Conservation (phyloP, 2,797 vertebrate species). For the Xerus rutilus region DNA sequence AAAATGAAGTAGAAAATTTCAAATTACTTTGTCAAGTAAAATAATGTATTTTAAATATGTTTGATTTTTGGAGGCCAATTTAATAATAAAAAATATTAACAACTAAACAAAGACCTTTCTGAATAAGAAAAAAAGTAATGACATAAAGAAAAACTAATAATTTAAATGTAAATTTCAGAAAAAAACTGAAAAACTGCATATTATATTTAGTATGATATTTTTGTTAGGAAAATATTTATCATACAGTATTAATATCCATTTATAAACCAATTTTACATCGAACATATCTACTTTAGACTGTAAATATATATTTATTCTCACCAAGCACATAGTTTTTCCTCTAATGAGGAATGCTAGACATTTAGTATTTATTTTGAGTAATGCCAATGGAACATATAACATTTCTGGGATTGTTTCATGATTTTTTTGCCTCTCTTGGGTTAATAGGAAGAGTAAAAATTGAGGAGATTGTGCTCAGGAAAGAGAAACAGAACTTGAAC, state of each 20-base stretch:
- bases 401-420: conserved; percentile 16
- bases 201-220: not conserved
- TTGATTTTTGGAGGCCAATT: not conserved
- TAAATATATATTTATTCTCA: conserved; percentile 9
- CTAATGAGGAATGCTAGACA: not conserved
- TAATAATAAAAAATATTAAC: not conserved
- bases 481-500: not conserved
- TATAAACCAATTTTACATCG: not conserved
- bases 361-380: conserved; percentile 49
- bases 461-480: not conserved
- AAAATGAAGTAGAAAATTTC: not conserved
- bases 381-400: not conserved
- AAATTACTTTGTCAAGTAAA: conserved; percentile 16
- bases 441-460: not conserved
- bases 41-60: not conserved
- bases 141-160: not conserved
- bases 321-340: not conserved
- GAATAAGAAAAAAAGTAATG: not conserved
- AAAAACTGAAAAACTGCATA: not conserved
- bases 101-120: not conserved
- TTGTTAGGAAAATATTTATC: not conserved
- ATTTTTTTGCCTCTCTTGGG: not conserved
- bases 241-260: not conserved
- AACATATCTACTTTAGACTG: not conserved
- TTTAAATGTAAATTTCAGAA: conserved; percentile 37